These are phyloP conservation scores for Sterna hirundo DNA, from an alignment of 2,113 vertebrate species.

Conservation along the genomic window DNA sequence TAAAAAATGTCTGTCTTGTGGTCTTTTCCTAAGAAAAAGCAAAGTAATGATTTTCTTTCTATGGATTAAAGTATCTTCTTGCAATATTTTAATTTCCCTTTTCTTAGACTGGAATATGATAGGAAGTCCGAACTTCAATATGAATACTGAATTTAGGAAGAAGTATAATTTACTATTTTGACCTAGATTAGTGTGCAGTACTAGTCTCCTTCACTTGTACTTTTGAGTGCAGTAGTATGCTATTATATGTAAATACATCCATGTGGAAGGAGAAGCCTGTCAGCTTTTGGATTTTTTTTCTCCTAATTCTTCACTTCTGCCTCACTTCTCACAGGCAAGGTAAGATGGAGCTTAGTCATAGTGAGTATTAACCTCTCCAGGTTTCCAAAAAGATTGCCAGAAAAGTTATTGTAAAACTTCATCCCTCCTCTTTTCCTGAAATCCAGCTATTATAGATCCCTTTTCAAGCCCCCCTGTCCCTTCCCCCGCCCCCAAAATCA, in stretches of 20 bases:
- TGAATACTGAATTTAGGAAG: neutral
- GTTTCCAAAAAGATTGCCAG: neutral
- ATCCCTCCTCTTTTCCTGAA: neutral
- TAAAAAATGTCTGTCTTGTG: neutral
- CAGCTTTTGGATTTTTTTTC: neutral
- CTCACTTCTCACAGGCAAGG: neutral
- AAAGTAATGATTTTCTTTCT: neutral
- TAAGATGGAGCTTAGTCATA: neutral
- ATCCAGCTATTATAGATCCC: neutral
- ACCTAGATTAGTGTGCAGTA: neutral
- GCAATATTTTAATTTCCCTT: neutral
- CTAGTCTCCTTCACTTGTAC: neutral
- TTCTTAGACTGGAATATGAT: neutral
- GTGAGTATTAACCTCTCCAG: neutral
- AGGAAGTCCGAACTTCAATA: neutral
- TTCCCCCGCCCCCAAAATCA: neutral
- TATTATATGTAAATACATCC: neutral
- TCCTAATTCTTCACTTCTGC: neutral
- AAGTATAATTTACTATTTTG: neutral
- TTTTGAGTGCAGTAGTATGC: neutral
- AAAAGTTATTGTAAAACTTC: neutral
- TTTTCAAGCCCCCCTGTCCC: neutral
- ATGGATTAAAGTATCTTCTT: neutral
- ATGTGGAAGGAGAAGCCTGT: neutral
- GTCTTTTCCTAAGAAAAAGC: neutral